These are phyloP conservation scores for Scrobipalpa atriplicella DNA, from an alignment of 2,888 invertebrate species.

Conservation along the genomic window DNA sequence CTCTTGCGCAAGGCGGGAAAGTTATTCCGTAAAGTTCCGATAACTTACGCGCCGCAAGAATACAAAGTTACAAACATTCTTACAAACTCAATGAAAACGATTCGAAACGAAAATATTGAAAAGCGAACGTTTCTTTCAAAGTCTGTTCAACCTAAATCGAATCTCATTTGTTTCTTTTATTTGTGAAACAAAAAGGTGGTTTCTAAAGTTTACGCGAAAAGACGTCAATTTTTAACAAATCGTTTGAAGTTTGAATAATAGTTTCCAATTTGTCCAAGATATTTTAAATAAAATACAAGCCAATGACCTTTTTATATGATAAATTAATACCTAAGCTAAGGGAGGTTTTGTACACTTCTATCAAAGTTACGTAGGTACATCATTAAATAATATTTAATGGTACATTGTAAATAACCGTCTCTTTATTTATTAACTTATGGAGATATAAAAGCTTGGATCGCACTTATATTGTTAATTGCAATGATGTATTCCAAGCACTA, in stretches of 20 bases:
- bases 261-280: background rate
- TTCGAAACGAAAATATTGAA: background rate
- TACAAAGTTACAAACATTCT: background rate
- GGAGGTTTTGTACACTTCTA: no score
- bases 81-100: background rate
- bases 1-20: slow-evolving; percentile 23
- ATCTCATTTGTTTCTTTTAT: background rate
- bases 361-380: no score
- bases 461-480: no score
- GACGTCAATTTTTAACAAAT: slow-evolving; percentile 8
- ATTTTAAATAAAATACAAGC: background rate
- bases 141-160: background rate
- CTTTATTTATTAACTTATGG: no score
- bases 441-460: no score
- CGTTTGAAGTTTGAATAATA: background rate
- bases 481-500: no score
- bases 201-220: background rate
- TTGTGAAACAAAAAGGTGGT: background rate
- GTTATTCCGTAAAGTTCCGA: slow-evolving; percentile 22
- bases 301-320: background rate
- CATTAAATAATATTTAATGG: no score
- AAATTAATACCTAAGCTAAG: no score
- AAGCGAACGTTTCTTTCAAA: background rate
- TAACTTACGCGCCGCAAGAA: background rate
- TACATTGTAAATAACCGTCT: no score